A percentile compares a stretch with the other conserved stretches of the same genome.
Conservation (phyloP, 2,888 invertebrate species). For the Polyommatus iphigenia region DNA sequence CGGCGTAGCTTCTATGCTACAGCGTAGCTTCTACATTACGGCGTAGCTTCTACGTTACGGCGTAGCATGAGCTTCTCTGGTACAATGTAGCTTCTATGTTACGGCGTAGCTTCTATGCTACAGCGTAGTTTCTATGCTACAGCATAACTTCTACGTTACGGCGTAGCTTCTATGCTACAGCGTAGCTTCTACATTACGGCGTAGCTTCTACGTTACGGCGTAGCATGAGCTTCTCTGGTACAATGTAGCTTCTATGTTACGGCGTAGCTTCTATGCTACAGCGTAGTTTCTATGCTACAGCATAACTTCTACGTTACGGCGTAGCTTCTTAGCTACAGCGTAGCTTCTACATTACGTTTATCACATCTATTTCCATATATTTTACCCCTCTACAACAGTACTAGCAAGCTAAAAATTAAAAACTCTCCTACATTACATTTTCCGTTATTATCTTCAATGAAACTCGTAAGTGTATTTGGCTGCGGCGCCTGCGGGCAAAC, state of each 20-base stretch:
- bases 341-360: too few species aligned
- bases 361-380: too few species aligned
- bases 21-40: neutral
- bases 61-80: neutral
- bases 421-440: neutral
- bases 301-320: too few species aligned
- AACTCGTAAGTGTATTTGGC: conserved; percentile 6
- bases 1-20: neutral
- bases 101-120: neutral
- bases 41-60: neutral
- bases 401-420: neutral
- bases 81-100: neutral
- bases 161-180: too few species aligned
- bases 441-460: neutral
- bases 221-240: too few species aligned
- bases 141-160: neutral
- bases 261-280: neutral
- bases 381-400: neutral
- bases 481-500: neutral
- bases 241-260: too few species aligned
- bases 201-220: too few species aligned
- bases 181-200: too few species aligned
- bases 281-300: too few species aligned
- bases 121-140: neutral
- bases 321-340: too few species aligned